Conservation (phyloP, 1,140 invertebrate genomes). For the Scaptomyza montana region DNA sequence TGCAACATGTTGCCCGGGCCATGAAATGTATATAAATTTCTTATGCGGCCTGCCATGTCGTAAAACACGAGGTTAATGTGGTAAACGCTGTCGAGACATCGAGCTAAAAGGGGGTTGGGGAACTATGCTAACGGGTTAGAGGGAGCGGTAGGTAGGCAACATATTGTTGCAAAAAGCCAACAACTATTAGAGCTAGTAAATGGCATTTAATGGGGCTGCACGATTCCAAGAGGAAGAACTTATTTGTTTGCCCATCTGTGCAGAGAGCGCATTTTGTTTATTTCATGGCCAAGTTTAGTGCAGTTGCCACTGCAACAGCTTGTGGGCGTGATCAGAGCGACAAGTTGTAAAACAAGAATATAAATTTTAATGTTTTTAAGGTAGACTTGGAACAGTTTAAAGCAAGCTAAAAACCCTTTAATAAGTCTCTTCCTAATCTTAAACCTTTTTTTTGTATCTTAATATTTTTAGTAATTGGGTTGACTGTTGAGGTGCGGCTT, state of each 20-base stretch:
- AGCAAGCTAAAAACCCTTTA: no score
- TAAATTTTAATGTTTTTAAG: no score
- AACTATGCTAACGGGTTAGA: not conserved
- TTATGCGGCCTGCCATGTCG: conserved; percentile 76
- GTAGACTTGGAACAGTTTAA: no score
- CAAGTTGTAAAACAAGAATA: not conserved
- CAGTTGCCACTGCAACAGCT: conserved; percentile 15
- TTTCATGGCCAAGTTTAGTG: conserved; percentile 57
- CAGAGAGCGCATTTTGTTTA: conserved; percentile 21
- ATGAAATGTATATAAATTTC: conserved; percentile 82
- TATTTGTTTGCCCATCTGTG: conserved; percentile 16
- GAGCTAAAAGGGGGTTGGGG: not conserved
- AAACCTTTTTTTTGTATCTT: not conserved
- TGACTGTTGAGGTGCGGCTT: not conserved
- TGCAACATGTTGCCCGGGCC: conserved; percentile 75
- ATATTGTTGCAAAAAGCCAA: conserved; percentile 73
- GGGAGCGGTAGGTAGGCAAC: conserved; percentile 17
- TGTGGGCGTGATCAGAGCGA: conserved; percentile 9
- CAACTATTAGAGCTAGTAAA: conserved; percentile 74
- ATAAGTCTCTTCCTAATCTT: no score
- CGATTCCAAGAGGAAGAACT: not conserved
- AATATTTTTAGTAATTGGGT: conserved; percentile 12
- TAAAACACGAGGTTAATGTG: conserved; percentile 81
- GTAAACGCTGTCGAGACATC: conserved; percentile 68
- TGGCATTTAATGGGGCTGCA: conserved; percentile 72